These are phyloP conservation scores for Hyperoplus lanceolatus DNA, from an alignment of 2,797 vertebrate species.

Conservation along the genomic window DNA sequence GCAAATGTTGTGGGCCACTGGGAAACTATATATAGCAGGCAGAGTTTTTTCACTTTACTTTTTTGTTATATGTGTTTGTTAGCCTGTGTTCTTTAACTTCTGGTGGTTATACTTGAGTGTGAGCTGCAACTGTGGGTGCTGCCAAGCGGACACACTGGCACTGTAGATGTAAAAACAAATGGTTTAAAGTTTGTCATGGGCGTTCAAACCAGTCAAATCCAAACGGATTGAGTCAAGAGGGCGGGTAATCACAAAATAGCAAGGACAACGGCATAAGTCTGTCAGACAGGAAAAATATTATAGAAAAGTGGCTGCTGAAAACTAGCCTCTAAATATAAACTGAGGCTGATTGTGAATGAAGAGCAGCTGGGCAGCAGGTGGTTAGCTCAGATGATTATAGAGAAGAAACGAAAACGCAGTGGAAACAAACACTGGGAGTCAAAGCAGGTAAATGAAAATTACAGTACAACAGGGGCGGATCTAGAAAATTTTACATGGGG, in stretches of 20 bases:
- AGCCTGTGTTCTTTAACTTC: not conserved
- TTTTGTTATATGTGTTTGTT: not conserved
- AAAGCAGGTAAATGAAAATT: not conserved
- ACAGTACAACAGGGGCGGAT: no score
- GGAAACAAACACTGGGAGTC: not conserved
- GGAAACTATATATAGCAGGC: not conserved
- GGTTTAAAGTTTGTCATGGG: not conserved
- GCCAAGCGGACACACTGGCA: not conserved
- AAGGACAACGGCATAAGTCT: not conserved
- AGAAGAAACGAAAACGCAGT: slow-evolving; percentile 9
- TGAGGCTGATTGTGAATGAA: slow-evolving; percentile 17
- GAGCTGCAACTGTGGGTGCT: not conserved
- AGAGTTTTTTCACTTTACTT: not conserved
- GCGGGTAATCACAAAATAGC: not conserved
- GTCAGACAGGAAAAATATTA: not conserved
- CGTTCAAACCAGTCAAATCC: not conserved
- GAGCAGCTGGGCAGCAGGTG: slow-evolving; percentile 32
- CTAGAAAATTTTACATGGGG: no score
- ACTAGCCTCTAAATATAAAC: slow-evolving; percentile 13
- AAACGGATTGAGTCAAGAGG: not conserved
- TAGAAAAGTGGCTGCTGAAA: not conserved
- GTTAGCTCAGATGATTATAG: slow-evolving; percentile 23
- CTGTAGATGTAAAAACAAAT: not conserved
- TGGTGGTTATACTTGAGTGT: not conserved
- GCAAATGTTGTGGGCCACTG: not conserved